Conservation (phyloP, 2,888 invertebrate genomes). For the Rambutsinella grinnellia region DNA sequence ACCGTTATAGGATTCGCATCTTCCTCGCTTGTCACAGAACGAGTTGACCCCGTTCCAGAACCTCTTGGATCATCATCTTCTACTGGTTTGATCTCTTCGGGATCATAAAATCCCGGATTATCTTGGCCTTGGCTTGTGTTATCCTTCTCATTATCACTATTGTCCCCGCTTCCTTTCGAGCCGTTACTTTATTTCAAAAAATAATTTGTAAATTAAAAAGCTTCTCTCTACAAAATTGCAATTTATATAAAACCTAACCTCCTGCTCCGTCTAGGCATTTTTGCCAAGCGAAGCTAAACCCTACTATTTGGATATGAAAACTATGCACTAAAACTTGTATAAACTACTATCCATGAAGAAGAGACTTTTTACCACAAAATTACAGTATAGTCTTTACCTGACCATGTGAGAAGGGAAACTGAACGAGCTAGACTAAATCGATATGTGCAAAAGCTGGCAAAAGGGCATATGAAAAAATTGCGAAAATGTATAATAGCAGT, state of each 20-base stretch:
- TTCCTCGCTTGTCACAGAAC: conserved; percentile 11
- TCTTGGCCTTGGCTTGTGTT: background rate
- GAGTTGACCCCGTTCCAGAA: conserved; percentile 17
- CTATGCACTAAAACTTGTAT: no score
- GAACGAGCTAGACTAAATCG: no score
- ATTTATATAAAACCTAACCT: background rate
- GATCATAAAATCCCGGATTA: conserved; percentile 12
- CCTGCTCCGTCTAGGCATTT: background rate
- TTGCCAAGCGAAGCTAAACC: no score
- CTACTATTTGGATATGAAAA: no score
- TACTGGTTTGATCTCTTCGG: conserved; percentile 3
- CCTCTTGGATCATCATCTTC: background rate
- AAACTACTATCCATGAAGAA: no score
- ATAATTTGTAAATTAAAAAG: background rate
- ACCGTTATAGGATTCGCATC: background rate
- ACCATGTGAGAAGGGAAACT: no score
- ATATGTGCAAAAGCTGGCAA: no score
- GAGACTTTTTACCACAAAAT: no score
- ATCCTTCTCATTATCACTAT: conserved; percentile 12
- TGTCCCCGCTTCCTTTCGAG: background rate
- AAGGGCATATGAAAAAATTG: no score
- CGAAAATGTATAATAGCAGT: no score
- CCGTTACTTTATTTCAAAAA: background rate
- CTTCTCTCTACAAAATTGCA: background rate
- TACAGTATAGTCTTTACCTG: no score